Percentiles rank a stretch among this genome's conserved stretches.
Evolutionary conservation across 2,888 invertebrate genomes (phyloP).

Genomic region (Doris montereyensis): DNA sequence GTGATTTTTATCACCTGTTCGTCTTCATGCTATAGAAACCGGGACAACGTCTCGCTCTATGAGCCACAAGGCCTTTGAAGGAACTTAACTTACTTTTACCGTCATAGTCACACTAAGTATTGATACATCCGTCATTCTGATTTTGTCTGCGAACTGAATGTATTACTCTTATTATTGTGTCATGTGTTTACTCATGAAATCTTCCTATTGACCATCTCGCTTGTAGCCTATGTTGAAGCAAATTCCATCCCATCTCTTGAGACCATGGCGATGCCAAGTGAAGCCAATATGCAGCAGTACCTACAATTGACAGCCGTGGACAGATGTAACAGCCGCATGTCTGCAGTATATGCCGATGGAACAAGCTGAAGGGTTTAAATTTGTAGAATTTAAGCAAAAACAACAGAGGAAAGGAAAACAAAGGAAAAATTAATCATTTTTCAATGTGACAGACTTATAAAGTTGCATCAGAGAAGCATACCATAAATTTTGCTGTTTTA

Average conservation of each 20-base stretch:
- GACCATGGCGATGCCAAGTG: constrained; percentile 44
- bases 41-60: not conserved
- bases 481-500: too few relatives aligned
- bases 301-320: constrained; percentile 63
- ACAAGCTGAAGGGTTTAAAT: too few relatives aligned
- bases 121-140: not conserved
- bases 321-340: constrained; percentile 58
- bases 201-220: too few relatives aligned
- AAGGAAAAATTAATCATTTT: too few relatives aligned
- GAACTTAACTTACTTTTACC: too few relatives aligned
- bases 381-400: too few relatives aligned
- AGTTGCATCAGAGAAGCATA: too few relatives aligned
- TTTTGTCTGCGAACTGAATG: not conserved
- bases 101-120: too few relatives aligned
- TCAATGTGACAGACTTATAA: too few relatives aligned
- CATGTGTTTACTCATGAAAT: not conserved
- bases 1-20: not conserved
- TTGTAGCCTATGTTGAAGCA: constrained; percentile 35
- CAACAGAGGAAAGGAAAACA: too few relatives aligned
- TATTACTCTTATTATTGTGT: not conserved
- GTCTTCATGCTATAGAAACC: not conserved
- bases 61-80: not conserved
- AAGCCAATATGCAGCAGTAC: constrained; percentile 55
- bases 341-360: constrained; percentile 58
- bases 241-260: constrained; percentile 38